These are phyloP conservation scores for Drosophila littoralis DNA, from an alignment of 1,140 invertebrate species.

Conservation along the genomic window DNA sequence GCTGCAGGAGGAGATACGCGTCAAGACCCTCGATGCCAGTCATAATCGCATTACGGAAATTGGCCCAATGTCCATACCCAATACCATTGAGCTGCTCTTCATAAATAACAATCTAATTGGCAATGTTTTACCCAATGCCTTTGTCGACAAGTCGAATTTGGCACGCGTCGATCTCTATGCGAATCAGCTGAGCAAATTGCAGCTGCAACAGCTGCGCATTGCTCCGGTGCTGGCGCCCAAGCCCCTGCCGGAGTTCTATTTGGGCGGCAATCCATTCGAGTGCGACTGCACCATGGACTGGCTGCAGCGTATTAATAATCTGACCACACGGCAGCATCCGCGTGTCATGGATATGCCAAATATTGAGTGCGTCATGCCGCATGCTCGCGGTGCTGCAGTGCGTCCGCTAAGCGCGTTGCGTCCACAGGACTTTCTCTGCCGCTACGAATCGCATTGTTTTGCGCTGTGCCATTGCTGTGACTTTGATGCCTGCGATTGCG, in stretches of 20 bases:
- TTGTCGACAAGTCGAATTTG: slow-evolving; percentile 92
- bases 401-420: slow-evolving; percentile 88
- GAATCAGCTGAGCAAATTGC: slow-evolving; percentile 92
- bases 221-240: slow-evolving; percentile 88
- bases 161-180: slow-evolving; percentile 95
- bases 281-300: slow-evolving; percentile 97
- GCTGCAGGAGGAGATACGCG: slow-evolving; percentile 90
- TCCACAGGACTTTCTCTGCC: slow-evolving; percentile 94
- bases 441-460: slow-evolving; percentile 96
- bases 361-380: slow-evolving; percentile 92
- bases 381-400: slow-evolving; percentile 89
- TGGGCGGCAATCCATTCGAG: slow-evolving; percentile 95
- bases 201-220: slow-evolving; percentile 91
- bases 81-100: slow-evolving; percentile 94
- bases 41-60: slow-evolving; percentile 94
- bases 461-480: slow-evolving; percentile 97
- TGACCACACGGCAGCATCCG: slow-evolving; percentile 92
- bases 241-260: slow-evolving; percentile 92
- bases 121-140: slow-evolving; percentile 92
- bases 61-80: slow-evolving; percentile 92
- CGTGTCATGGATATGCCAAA: slow-evolving; percentile 94
- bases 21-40: slow-evolving; percentile 93
- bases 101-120: slow-evolving; percentile 95
- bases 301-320: slow-evolving; percentile 94
- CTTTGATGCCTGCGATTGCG: slow-evolving; percentile 97